Conservation (phyloP, 2,888 invertebrate genomes). For the Nephrotoma flavescens region DNA sequence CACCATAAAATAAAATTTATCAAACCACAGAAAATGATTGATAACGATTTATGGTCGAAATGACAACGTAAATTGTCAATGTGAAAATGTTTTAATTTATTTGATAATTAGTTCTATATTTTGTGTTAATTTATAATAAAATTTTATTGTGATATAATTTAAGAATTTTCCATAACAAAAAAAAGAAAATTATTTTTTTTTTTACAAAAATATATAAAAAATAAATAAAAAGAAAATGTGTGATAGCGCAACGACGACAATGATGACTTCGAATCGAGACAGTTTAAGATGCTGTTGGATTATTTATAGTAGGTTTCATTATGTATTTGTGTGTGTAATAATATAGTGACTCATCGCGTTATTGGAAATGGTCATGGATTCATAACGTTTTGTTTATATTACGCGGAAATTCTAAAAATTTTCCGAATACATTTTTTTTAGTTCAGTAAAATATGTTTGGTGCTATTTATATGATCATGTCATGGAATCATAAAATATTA, state of each 20-base stretch:
- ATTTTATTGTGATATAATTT: background rate
- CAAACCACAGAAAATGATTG: background rate
- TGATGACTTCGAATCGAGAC: slow-evolving; percentile 46
- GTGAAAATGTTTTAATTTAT: background rate
- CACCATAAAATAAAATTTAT: no score
- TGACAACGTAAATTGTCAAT: background rate
- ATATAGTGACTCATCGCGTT: background rate
- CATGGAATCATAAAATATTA: background rate
- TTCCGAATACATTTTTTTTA: background rate
- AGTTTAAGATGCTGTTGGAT: slow-evolving; percentile 60
- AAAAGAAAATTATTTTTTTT: background rate
- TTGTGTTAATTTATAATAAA: background rate
- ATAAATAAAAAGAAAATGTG: slow-evolving; percentile 29
- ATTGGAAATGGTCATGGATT: background rate
- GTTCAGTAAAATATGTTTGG: background rate
- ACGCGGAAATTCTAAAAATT: background rate
- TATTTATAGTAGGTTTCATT: slow-evolving; percentile 44
- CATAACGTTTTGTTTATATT: background rate
- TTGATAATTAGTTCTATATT: background rate
- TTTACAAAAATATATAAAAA: slow-evolving; percentile 6
- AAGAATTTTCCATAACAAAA: background rate
- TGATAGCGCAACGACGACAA: slow-evolving; percentile 40
- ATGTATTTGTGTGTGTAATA: background rate
- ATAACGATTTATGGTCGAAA: background rate
- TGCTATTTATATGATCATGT: background rate